phyloP scores from a whole-genome alignment of 2,113 vertebrate species.

The Austrofundulus limnaeus region DNA sequence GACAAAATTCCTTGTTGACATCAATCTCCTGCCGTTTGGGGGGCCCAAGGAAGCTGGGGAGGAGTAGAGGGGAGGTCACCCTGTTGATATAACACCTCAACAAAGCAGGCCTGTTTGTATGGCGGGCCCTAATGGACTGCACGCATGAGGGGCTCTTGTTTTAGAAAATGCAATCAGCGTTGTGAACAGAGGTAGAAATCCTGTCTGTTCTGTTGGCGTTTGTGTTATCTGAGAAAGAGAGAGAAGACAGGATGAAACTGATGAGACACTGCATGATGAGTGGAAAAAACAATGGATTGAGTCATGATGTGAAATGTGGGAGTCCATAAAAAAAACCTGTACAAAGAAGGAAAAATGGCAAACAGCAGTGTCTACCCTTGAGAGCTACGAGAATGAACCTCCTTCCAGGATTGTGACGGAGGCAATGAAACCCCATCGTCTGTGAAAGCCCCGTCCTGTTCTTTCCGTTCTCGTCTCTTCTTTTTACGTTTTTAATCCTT shows the following conservation, averaged over 20 bases:
- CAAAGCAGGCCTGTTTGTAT: constrained; percentile 80
- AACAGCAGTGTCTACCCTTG: constrained; percentile 41
- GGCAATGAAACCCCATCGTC: constrained; percentile 38
- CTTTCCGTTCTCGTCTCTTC: constrained; percentile 14
- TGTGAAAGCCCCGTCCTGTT: constrained; percentile 31
- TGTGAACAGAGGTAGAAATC: constrained; percentile 14
- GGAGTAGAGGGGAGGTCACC: constrained; percentile 71
- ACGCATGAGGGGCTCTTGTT: constrained; percentile 65
- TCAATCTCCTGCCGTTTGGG: constrained; percentile 80
- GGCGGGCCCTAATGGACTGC: constrained; percentile 70
- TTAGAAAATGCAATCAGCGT: constrained; percentile 55
- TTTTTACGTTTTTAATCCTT: constrained; percentile 25
- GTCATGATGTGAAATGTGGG: constrained; percentile 7
- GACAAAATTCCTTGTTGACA: constrained; percentile 80
- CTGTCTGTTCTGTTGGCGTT: constrained; percentile 27
- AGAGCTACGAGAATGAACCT: constrained; percentile 13
- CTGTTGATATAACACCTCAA: constrained; percentile 83
- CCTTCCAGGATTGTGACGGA: constrained; percentile 34
- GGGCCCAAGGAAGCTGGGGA: constrained; percentile 74
- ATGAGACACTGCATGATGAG: constrained; percentile 23
- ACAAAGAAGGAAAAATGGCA: constrained; percentile 13
- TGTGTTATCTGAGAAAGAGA: constrained; percentile 41
- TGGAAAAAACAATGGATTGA: constrained; percentile 32
- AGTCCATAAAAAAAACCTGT: constrained; percentile 15
- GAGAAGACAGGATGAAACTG: constrained; percentile 22